These are phyloP conservation scores for Copsychus sechellarum DNA, from an alignment of 2,113 vertebrate genomes.

Conservation along the genomic window DNA sequence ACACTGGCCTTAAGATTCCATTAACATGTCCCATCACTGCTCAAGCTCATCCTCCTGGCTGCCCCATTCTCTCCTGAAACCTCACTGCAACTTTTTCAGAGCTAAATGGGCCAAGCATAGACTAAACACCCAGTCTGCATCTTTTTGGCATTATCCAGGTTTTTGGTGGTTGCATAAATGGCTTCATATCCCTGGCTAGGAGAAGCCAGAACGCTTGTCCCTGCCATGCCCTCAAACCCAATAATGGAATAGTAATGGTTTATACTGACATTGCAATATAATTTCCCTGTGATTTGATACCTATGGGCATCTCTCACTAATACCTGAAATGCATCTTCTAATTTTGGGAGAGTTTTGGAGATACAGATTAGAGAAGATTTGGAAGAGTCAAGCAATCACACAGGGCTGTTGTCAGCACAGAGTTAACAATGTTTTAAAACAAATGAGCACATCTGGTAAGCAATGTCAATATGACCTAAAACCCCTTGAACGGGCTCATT, in stretches of 20 bases:
- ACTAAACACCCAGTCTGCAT: not conserved
- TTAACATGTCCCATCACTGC: not conserved
- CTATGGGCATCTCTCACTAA: not conserved
- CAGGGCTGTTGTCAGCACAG: not conserved
- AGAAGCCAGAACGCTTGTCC: not conserved
- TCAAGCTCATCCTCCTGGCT: not conserved
- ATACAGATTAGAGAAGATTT: not conserved
- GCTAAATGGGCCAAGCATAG: not conserved
- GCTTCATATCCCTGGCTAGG: not conserved
- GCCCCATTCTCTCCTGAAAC: not conserved
- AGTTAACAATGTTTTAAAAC: conserved; percentile 51
- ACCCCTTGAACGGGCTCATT: conserved; percentile 25
- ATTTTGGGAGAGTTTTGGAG: not conserved
- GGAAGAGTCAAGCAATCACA: not conserved
- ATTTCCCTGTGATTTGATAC: not conserved
- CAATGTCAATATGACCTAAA: conserved; percentile 56
- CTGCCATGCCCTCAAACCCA: not conserved
- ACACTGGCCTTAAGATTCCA: not conserved
- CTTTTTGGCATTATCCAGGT: not conserved
- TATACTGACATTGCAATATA: not conserved
- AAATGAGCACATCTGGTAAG: conserved; percentile 39
- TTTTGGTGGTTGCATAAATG: not conserved
- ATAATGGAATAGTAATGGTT: not conserved
- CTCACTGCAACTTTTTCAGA: not conserved
- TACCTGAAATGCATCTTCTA: not conserved